phyloP scores from a whole-genome alignment of 2,888 invertebrate genomes.

The Caenorhabditis sp. region DNA sequence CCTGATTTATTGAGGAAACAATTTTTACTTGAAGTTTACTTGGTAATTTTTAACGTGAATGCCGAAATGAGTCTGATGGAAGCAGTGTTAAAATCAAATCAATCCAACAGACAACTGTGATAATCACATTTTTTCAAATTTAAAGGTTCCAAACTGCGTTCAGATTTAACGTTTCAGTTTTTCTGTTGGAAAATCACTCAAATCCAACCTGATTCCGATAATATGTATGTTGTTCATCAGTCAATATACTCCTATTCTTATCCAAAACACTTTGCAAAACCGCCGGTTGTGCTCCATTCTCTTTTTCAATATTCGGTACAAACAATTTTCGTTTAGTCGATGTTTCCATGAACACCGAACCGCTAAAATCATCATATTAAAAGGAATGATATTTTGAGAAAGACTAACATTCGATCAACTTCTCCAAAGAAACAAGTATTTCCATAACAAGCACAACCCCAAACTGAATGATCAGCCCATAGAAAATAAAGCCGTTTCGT shows the following conservation, averaged over 20 bases:
- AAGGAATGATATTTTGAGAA: neutral
- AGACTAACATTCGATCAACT: conserved; percentile 76
- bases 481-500: conserved; percentile 91
- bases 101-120: too few species aligned
- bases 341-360: conserved; percentile 42
- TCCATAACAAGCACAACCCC: conserved; percentile 89
- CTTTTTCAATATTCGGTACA: conserved; percentile 37
- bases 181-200: too few species aligned
- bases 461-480: conserved; percentile 79
- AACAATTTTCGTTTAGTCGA: conserved; percentile 31
- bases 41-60: too few species aligned
- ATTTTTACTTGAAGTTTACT: too few species aligned
- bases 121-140: too few species aligned
- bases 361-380: conserved; percentile 63
- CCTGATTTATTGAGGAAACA: too few species aligned
- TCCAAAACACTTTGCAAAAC: conserved; percentile 50
- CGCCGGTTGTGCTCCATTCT: conserved; percentile 41
- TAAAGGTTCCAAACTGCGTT: too few species aligned
- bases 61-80: too few species aligned
- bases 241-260: conserved; percentile 15
- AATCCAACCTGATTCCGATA: conserved; percentile 19
- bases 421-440: conserved; percentile 93
- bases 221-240: conserved; percentile 13
- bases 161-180: too few species aligned
- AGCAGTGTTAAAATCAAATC: too few species aligned